Base-by-base conservation (phyloP, 23 tunicate species). In the Ciona savignyi region DNA sequence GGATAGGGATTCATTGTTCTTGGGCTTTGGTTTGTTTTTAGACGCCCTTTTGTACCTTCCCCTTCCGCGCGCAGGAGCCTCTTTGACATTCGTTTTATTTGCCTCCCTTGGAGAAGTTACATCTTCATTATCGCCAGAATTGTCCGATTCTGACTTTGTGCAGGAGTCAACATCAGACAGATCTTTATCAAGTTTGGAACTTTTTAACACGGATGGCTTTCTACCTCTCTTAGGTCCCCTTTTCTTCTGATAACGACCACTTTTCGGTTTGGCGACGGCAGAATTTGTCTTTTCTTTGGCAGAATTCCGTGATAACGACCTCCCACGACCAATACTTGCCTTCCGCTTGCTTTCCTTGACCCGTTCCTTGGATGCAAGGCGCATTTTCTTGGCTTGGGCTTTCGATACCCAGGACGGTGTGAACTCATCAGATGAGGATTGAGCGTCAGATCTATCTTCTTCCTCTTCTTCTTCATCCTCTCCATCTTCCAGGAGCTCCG, bases 321-420 rank as follows among this genome's bases (percentile, higher is more conserved):
- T 69, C 28, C 49, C 73, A 26, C 49, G 21, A 6, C 56, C 56
- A 34, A 20, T 66, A 29, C 30, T 4, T 34, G 4, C n/a, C 15
- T 11, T 33, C 56, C 48, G 29, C 70, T 75, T 61, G 35, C 28
- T 31, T 28, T 75, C 70, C n/a, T n/a, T n/a, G n/a, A n/a, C n/a
- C n/a, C n/a, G n/a, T n/a, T n/a, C n/a, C 70, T 73, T 64, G 32
- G 29, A 66, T 20, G 32, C 73, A 0, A 66, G 66, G 29, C 68
- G 35, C 68, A 21, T 32, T 0, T 78, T 77, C 30, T 60, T 42
- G 60, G 35, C 6, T 49, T 82, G 77, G 21, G 67, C 35, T 29
- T 82, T 82, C 51, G 81, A 64, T 33, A 83, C 89, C 9, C 81
- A 75, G 42, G 89, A 76, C 63, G 89, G 89, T 70, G 89, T 83